A percentile compares a stretch with the other conserved stretches of the same genome.
phyloP scores from a whole-genome alignment of 2,113 vertebrate genomes.

The Periophthalmodon schlosseri region DNA sequence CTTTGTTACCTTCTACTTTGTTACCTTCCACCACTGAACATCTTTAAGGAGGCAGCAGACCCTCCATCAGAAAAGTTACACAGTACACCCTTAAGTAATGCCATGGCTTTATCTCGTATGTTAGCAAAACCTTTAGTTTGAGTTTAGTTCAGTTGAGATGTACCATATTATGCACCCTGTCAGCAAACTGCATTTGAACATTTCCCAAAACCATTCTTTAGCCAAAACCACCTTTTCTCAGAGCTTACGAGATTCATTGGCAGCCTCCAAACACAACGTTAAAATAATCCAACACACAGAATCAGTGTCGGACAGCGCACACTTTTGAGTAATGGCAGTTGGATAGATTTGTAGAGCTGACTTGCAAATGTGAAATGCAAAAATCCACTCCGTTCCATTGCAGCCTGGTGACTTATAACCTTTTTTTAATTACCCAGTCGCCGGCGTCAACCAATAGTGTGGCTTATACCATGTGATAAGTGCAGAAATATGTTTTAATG shows the following conservation, averaged over 20 bases:
- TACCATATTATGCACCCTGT: background rate
- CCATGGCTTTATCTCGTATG: background rate
- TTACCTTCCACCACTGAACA: too few species aligned
- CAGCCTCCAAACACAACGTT: constrained; percentile 21
- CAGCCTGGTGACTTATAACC: constrained; percentile 27
- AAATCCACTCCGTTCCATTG: constrained; percentile 31
- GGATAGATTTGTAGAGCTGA: constrained; percentile 15
- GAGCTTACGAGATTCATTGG: constrained; percentile 21
- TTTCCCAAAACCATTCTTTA: background rate
- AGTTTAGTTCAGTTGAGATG: background rate
- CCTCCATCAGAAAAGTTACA: too few species aligned
- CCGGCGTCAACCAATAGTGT: constrained; percentile 36
- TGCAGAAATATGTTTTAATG: constrained; percentile 55
- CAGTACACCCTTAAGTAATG: background rate
- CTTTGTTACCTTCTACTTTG: too few species aligned
- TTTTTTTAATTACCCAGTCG: constrained; percentile 31
- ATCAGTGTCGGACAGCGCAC: constrained; percentile 22
- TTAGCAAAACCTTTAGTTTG: background rate
- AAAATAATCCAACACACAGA: constrained; percentile 13
- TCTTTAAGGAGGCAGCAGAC: too few species aligned
- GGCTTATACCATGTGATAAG: constrained; percentile 39
- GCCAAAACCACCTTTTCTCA: constrained; percentile 7
- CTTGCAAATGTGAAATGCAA: constrained; percentile 16
- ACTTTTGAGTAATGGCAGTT: constrained; percentile 8
- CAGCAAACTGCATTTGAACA: too few species aligned